Percentiles rank a stretch among this genome's conserved stretches.
Evolutionary conservation across 2,888 invertebrate genomes (phyloP).

Genomic region (Coremacera marginata): DNA sequence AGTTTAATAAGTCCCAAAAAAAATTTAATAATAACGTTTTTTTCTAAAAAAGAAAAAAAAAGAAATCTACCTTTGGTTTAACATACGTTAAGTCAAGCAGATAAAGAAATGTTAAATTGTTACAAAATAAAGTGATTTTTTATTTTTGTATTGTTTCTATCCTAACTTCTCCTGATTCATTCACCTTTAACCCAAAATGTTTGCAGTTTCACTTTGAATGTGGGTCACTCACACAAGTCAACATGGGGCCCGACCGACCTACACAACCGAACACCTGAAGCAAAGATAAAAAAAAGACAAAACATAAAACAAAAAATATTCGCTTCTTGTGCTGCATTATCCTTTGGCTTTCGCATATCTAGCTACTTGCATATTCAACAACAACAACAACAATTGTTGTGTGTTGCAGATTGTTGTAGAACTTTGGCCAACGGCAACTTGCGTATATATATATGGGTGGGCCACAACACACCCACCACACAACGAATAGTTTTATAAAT

Average conservation of each 20-base stretch:
- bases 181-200: conserved; percentile 22
- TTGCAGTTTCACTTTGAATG: conserved; percentile 24
- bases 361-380: neutral
- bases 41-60: too few relatives aligned
- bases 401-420: neutral
- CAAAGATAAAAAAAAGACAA: neutral
- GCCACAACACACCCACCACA: neutral
- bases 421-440: neutral
- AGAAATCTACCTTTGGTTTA: neutral
- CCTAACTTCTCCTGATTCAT: neutral
- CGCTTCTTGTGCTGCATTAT: conserved; percentile 23
- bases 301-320: neutral
- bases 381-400: neutral
- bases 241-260: neutral
- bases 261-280: conserved; percentile 1
- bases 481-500: neutral
- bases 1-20: too few relatives aligned
- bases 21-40: too few relatives aligned
- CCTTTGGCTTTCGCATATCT: conserved; percentile 6
- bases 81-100: neutral
- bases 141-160: neutral
- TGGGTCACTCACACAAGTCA: conserved; percentile 20
- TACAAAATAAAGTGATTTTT: neutral
- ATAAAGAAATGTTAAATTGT: neutral
- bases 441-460: neutral